Base-by-base conservation (phyloP, 35 echinoderm and acorn worm genomes). In the Apostichopus parvimensis region DNA sequence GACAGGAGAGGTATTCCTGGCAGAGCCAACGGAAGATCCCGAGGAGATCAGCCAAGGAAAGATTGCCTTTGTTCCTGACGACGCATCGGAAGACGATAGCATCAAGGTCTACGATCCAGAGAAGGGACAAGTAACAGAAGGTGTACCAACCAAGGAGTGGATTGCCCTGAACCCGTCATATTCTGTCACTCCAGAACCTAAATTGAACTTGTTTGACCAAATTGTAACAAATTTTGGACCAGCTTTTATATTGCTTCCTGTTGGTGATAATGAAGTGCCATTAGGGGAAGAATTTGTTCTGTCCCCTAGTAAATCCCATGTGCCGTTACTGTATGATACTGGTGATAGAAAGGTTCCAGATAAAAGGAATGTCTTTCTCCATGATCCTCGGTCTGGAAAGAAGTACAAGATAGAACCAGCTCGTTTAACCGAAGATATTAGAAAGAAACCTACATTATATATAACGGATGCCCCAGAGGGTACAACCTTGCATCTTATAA, bases 131-230 rank as follows among this genome's bases (percentile, higher is more conserved):
- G 58, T 88, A 9, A 88, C 59, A 88, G 86, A 26, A 45, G 86
- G 86, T 71, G 86, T 88, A n/a, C 86, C 86, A 88, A 88, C 86
- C 68, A 88, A 65, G n/a, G 86, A 88, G 24, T 88, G 86, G 86
- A 71, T 88, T 75, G 86, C 22, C 58, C 57, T 72, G 17, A 22
- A 73, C 22, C 21, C 21, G 5, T 12, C 78, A 17, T 34, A 34
- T 34, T 17, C 52, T 79, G 78, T 79, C 21, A 21, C 22, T 17
- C 13, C 12, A 22, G 78, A 79, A 79, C 21, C 78, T 28, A 79
- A 17, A 0, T 12, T 17, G 22, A 53, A 28, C 11, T 12, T 21
- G 11, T 24, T 5, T 22, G 21, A 57, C 11, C 85, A 87, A 59
- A 8, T 87, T 8, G 18, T 87, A 5, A 87, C 85, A n/a, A 34